Evolutionary conservation across 2,888 invertebrate species (phyloP).

Genomic region (Byasa hedistus): DNA sequence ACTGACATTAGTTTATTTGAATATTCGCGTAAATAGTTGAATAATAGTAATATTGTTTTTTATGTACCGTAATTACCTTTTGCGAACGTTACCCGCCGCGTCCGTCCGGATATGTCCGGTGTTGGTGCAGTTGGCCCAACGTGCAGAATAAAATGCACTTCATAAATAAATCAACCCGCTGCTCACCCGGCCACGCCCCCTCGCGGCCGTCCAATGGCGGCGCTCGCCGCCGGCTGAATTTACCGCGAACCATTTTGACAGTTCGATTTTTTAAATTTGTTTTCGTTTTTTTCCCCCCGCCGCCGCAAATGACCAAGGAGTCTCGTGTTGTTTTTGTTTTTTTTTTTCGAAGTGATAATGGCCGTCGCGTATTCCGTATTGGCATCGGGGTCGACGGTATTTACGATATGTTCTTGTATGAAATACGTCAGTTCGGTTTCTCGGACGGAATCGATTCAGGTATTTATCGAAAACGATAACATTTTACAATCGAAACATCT

Average conservation of each 20-base stretch:
- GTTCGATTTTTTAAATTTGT: conserved; percentile 68
- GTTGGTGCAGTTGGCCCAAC: conserved; percentile 21
- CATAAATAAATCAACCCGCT: conserved; percentile 71
- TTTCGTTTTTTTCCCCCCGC: conserved; percentile 46
- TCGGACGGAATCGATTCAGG: conserved; percentile 7
- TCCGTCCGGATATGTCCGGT: conserved; percentile 3
- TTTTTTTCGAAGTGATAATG: conserved; percentile 57
- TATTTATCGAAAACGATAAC: conserved; percentile 7
- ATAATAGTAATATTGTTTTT: too few relatives aligned
- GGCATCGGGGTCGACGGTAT: conserved; percentile 60
- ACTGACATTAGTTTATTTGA: too few relatives aligned
- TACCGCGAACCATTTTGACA: conserved; percentile 76
- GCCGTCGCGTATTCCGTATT: conserved; percentile 59
- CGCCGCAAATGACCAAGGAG: conserved; percentile 48
- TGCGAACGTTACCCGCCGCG: conserved; percentile 11
- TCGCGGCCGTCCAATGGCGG: conserved; percentile 54
- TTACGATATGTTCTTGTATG: conserved; percentile 68
- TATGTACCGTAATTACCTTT: too few relatives aligned
- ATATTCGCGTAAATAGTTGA: too few relatives aligned
- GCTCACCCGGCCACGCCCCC: conserved; percentile 65
- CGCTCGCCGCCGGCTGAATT: conserved; percentile 62
- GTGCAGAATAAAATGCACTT: conserved; percentile 61
- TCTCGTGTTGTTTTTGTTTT: conserved; percentile 38
- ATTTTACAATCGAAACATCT: conserved; percentile 3
- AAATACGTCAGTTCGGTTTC: conserved; percentile 46